phyloP scores from a whole-genome alignment of 2,113 vertebrate species.

The Aplodontia rufa region DNA sequence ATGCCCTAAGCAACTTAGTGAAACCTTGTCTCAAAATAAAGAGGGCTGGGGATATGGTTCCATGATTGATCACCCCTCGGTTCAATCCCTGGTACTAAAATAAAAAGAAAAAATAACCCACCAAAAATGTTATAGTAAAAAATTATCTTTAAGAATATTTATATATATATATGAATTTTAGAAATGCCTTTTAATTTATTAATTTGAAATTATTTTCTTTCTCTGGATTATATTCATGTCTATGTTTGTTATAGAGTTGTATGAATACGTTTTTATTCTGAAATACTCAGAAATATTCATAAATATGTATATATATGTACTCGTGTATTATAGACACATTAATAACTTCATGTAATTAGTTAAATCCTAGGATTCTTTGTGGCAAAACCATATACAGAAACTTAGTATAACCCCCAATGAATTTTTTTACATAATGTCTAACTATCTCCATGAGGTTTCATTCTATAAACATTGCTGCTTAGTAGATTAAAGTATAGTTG shows the following conservation, averaged over 20 bases:
- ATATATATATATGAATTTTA: neutral
- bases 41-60: too few species aligned
- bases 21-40: too few species aligned
- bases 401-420: neutral
- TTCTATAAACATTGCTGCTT: neutral
- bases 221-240: neutral
- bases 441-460: neutral
- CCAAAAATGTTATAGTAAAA: neutral
- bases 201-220: neutral
- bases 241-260: neutral
- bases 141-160: neutral
- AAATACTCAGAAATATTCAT: neutral
- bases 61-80: too few species aligned
- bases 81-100: too few species aligned
- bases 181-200: neutral
- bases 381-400: neutral
- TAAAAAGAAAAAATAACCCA: too few species aligned
- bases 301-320: neutral
- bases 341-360: neutral
- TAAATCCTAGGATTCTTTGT: neutral
- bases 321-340: neutral
- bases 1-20: too few species aligned
- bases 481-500: neutral
- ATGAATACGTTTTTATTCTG: neutral
- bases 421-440: neutral